phyloP scores from a whole-genome alignment of 2,113 vertebrate species.

The Pterocles burchelli region DNA sequence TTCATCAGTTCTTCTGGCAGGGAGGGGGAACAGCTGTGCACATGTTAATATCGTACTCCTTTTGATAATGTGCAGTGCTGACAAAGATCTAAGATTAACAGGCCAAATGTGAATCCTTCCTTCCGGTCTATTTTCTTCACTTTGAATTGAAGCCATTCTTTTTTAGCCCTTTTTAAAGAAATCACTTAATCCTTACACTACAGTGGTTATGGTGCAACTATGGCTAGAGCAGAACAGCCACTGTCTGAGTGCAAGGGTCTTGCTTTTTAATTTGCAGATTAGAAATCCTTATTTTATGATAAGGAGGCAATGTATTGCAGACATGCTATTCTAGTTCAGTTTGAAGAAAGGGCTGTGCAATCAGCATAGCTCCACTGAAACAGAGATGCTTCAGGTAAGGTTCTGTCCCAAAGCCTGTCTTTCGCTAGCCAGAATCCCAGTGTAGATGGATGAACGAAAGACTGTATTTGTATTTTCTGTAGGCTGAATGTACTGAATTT shows the following conservation, averaged over 20 bases:
- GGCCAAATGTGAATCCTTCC: background rate
- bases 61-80: background rate
- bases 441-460: background rate
- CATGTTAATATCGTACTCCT: background rate
- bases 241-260: background rate
- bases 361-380: background rate
- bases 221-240: background rate
- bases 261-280: conserved; percentile 23
- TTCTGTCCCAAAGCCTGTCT: background rate
- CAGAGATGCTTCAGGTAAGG: background rate
- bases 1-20: background rate
- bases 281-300: background rate
- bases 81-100: background rate
- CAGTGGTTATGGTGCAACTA: background rate
- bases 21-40: background rate
- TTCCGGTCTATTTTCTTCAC: background rate
- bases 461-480: conserved; percentile 1
- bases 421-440: background rate
- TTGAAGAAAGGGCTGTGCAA: background rate
- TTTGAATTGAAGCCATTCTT: conserved; percentile 2
- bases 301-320: background rate
- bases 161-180: conserved; percentile 15
- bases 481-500: conserved; percentile 32
- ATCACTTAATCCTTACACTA: background rate
- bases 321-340: background rate